Conservation (phyloP, 1,140 invertebrate species). For the Oscheius sp. region DNA sequence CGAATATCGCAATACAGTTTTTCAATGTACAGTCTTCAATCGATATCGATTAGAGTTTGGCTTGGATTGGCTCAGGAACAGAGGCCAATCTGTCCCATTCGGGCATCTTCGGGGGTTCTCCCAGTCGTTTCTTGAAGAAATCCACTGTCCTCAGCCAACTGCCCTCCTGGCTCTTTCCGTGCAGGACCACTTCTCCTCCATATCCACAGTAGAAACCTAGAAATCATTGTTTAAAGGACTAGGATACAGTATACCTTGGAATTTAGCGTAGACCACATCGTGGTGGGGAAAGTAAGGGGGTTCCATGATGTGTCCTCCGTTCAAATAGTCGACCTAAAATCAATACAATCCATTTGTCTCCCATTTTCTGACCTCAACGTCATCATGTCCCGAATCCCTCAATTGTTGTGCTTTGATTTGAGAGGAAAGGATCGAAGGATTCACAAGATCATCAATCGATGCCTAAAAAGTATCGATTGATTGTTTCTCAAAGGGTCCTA, state of each 20-base stretch:
- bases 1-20: background rate
- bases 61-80: constrained; percentile 1
- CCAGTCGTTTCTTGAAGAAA: constrained; percentile 29
- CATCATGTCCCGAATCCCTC: constrained; percentile 11
- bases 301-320: constrained; percentile 34
- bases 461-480: constrained; percentile 3
- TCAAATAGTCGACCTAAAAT: constrained; percentile 23
- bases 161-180: constrained; percentile 22
- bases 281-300: constrained; percentile 35
- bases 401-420: constrained; percentile 18
- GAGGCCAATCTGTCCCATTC: constrained; percentile 10
- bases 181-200: constrained; percentile 20
- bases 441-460: constrained; percentile 20
- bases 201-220: constrained; percentile 33
- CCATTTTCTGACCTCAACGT: constrained; percentile 12
- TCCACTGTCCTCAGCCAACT: constrained; percentile 25
- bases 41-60: background rate
- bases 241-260: constrained; percentile 7
- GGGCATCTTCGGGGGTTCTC: constrained; percentile 23
- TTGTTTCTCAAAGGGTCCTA: background rate
- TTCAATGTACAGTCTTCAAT: background rate
- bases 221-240: background rate
- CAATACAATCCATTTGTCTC: background rate
- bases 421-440: constrained; percentile 6
- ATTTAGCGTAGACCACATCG: constrained; percentile 33